These are phyloP conservation scores for Melikaiella ostensackeni DNA, from an alignment of 2,888 invertebrate genomes.

Conservation along the genomic window DNA sequence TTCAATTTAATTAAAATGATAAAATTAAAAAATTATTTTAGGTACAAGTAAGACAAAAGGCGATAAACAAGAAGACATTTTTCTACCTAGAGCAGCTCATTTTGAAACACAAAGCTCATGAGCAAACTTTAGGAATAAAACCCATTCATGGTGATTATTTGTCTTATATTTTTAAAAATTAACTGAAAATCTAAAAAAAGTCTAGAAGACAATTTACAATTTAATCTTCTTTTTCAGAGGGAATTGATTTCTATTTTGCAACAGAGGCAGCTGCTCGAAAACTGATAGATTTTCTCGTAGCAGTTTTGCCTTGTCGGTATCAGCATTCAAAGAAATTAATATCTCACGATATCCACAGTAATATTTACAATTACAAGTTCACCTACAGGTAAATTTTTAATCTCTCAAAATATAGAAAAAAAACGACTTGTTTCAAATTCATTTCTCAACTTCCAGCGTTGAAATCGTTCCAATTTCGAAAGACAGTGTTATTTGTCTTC, in stretches of 20 bases:
- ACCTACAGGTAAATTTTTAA: slow-evolving; percentile 81
- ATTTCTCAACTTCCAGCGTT: slow-evolving; percentile 80
- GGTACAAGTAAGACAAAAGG: slow-evolving; percentile 91
- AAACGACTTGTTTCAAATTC: neutral
- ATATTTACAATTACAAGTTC: slow-evolving; percentile 97
- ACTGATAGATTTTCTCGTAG: slow-evolving; percentile 94
- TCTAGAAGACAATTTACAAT: neutral
- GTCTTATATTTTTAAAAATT: slow-evolving; percentile 27
- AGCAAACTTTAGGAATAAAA: slow-evolving; percentile 92
- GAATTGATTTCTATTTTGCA: slow-evolving; percentile 96
- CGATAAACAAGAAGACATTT: slow-evolving; percentile 97
- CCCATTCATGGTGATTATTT: slow-evolving; percentile 84
- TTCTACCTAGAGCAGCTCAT: slow-evolving; percentile 98
- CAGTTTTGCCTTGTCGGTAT: slow-evolving; percentile 92
- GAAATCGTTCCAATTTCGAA: slow-evolving; percentile 98
- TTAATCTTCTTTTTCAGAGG: slow-evolving; percentile 80
- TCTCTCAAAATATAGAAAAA: neutral
- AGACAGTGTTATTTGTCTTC: slow-evolving; percentile 94
- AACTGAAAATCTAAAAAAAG: neutral
- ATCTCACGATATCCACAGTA: slow-evolving; percentile 98
- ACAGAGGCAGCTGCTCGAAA: slow-evolving; percentile 94
- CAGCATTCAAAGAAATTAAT: slow-evolving; percentile 96
- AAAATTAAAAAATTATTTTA: slow-evolving; percentile 68
- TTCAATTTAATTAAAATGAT: slow-evolving; percentile 18
- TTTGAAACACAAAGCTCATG: slow-evolving; percentile 96